phyloP scores from a whole-genome alignment of 64 coral and sea anemone species.

The Stylophora pistillata region DNA sequence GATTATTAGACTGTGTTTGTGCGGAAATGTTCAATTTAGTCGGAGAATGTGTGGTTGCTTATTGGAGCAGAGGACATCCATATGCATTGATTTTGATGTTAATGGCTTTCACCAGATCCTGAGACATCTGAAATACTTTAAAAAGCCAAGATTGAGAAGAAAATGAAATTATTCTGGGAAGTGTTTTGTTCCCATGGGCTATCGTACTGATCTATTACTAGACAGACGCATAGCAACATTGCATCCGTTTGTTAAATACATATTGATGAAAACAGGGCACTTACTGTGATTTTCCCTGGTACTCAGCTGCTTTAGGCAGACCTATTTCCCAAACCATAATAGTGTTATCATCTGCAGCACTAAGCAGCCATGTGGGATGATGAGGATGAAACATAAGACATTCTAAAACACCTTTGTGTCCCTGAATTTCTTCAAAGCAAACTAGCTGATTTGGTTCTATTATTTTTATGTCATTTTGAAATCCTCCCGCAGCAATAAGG shows the following conservation, averaged over 20 bases:
- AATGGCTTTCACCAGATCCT: constrained; percentile 15
- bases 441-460: constrained; percentile 97
- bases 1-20: constrained; percentile 19
- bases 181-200: too few relatives aligned
- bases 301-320: constrained; percentile 64
- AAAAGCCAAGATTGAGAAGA: constrained; percentile 23
- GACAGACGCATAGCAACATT: background rate
- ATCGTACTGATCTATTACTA: background rate
- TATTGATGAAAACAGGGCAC: background rate
- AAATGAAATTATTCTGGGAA: background rate
- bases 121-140: constrained; percentile 19
- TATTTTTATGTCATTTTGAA: constrained; percentile 88
- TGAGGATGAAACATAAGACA: constrained; percentile 90
- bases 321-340: constrained; percentile 93
- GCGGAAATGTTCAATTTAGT: constrained; percentile 6
- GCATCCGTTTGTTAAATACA: background rate
- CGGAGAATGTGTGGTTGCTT: constrained; percentile 14
- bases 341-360: constrained; percentile 91
- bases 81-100: constrained; percentile 12
- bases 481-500: constrained; percentile 84
- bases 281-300: constrained; percentile 84
- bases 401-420: constrained; percentile 88
- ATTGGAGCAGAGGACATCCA: constrained; percentile 6
- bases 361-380: constrained; percentile 88
- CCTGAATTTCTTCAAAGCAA: constrained; percentile 93